Percentiles rank a stretch among this genome's conserved stretches.
Conservation (phyloP, 2,888 invertebrate species). For the Leptothorax acervorum region DNA sequence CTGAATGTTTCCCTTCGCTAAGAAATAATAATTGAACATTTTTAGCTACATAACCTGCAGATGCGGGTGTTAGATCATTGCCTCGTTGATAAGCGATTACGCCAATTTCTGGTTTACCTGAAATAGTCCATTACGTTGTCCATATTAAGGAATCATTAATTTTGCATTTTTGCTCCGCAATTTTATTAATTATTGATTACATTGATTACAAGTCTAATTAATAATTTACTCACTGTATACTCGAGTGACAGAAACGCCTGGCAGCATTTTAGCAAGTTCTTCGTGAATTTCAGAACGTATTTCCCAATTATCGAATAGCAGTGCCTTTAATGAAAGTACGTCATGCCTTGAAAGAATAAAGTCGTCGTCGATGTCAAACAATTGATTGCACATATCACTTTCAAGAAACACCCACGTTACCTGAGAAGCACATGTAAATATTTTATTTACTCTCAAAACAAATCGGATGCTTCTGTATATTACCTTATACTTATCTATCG, state of each 20-base stretch:
- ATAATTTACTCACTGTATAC: conserved; percentile 8
- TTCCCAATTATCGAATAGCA: background rate
- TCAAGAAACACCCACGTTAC: conserved; percentile 18
- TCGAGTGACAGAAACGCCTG: background rate
- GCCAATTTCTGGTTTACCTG: conserved; percentile 17
- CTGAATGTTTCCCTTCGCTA: too few relatives aligned
- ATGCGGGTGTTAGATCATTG: background rate
- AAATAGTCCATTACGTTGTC: background rate
- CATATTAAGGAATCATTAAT: background rate
- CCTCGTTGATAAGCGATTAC: background rate
- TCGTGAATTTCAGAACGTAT: too few relatives aligned
- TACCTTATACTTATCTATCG: conserved; percentile 2
- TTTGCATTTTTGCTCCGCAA: background rate
- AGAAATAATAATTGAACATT: background rate
- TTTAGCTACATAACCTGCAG: background rate
- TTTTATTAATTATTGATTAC: background rate
- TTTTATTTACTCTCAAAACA: background rate
- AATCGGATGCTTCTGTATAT: background rate
- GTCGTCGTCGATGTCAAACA: background rate
- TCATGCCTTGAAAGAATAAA: background rate
- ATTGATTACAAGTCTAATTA: background rate
- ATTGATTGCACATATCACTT: background rate
- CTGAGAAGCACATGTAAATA: background rate
- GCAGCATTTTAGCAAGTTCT: too few relatives aligned
- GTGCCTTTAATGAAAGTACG: background rate